Evolutionary conservation across 2,888 invertebrate species (phyloP).

Genomic region (Cartodere bifasciata): DNA sequence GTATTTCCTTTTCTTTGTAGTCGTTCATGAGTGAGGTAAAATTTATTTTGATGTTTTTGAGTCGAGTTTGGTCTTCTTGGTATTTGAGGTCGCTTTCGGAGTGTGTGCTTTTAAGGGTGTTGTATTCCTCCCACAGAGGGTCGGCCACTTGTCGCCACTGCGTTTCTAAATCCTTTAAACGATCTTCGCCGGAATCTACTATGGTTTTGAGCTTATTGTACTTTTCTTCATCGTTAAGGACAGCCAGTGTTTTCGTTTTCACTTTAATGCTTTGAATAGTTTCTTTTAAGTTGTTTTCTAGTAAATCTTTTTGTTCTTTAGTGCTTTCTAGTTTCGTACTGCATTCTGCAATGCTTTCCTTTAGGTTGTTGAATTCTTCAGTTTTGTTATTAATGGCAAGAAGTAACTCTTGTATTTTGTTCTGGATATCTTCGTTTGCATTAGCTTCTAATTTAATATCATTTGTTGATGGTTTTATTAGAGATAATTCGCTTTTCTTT

Average conservation of each 20-base stretch:
- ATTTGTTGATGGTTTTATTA: too few relatives aligned
- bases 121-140: constrained; percentile 49
- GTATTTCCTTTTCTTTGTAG: constrained; percentile 31
- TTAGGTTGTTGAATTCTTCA: constrained; percentile 21
- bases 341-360: too few relatives aligned
- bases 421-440: too few relatives aligned
- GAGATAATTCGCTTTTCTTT: too few relatives aligned
- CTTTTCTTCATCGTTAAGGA: constrained; percentile 51
- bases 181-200: constrained; percentile 48
- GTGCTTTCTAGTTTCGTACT: constrained; percentile 17
- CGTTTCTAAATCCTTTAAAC: constrained; percentile 47
- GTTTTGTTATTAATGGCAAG: constrained; percentile 30
- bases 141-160: constrained; percentile 64
- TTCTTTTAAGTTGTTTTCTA: constrained; percentile 31
- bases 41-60: constrained; percentile 31
- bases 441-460: too few relatives aligned
- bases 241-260: constrained; percentile 46
- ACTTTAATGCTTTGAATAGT: constrained; percentile 37
- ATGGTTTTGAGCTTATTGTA: constrained; percentile 40
- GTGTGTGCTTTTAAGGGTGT: constrained; percentile 27
- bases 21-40: constrained; percentile 26
- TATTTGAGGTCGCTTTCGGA: constrained; percentile 31
- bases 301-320: constrained; percentile 27
- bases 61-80: constrained; percentile 24
- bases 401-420: constrained; percentile 27